Conservation (phyloP, 2,113 vertebrate species). For the Propithecus coquereli region DNA sequence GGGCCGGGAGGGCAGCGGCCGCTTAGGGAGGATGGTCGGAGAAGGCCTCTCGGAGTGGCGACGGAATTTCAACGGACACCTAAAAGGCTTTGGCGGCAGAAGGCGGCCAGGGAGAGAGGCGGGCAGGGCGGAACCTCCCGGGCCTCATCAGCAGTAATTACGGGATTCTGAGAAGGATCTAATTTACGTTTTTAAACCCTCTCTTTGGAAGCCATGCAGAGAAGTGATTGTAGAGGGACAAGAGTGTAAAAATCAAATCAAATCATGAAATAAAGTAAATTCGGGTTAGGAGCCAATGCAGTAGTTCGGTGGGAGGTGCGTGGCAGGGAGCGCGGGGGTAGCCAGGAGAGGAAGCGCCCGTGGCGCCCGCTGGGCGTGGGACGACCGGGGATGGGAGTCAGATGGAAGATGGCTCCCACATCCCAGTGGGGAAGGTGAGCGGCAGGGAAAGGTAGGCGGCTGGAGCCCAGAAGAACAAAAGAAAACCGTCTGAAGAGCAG, state of each 20-base stretch:
- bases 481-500: background rate
- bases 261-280: background rate
- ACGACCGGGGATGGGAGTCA: too few species aligned
- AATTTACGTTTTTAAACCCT: background rate
- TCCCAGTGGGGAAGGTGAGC: background rate
- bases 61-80: background rate
- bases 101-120: background rate
- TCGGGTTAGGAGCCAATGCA: background rate
- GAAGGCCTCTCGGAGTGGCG: background rate
- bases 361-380: too few species aligned
- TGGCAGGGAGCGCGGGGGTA: background rate
- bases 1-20: background rate
- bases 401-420: background rate
- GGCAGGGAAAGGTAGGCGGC: background rate
- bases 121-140: background rate
- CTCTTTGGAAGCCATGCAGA: background rate
- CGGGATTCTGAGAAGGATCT: background rate
- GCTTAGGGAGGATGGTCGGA: background rate
- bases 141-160: background rate
- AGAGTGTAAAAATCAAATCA: background rate
- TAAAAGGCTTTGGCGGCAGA: background rate
- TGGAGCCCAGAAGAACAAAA: background rate
- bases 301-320: background rate
- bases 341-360: background rate
- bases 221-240: background rate